phyloP scores from a whole-genome alignment of 2,797 vertebrate genomes.

The Semotilus atromaculatus region DNA sequence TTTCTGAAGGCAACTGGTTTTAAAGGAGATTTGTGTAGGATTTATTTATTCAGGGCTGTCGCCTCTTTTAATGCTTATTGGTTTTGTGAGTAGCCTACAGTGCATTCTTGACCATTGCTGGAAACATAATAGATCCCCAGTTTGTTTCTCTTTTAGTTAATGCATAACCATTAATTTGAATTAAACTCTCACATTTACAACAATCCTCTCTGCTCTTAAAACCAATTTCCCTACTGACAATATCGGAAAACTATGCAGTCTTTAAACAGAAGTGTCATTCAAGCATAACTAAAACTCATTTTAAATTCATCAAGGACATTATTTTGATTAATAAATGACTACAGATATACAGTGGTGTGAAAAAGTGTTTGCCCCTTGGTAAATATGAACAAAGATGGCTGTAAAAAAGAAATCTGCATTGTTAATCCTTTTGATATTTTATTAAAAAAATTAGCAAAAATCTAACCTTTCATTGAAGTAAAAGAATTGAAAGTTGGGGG shows the following conservation, averaged over 20 bases:
- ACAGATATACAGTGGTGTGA: too few species aligned
- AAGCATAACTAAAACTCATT: neutral
- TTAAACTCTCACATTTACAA: neutral
- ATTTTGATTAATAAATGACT: slow-evolving; percentile 10
- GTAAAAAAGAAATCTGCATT: too few species aligned
- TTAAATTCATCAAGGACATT: neutral
- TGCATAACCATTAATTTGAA: neutral
- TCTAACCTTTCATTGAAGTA: too few species aligned
- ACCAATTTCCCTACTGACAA: neutral
- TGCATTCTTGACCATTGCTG: slow-evolving; percentile 5
- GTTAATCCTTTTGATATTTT: too few species aligned
- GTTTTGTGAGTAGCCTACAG: neutral
- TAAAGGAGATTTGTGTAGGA: neutral
- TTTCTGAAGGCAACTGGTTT: slow-evolving; percentile 1
- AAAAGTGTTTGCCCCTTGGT: too few species aligned
- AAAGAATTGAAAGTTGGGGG: too few species aligned
- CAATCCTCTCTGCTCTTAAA: neutral
- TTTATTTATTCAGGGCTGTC: neutral
- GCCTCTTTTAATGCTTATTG: neutral
- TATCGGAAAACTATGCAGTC: neutral
- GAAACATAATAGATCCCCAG: neutral
- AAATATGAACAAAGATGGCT: too few species aligned
- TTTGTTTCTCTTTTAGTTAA: slow-evolving; percentile 8
- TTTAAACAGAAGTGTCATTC: neutral
- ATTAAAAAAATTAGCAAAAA: too few species aligned